These are phyloP conservation scores for Phrynocephalus forsythii DNA, from an alignment of 2,797 vertebrate genomes.

Conservation along the genomic window DNA sequence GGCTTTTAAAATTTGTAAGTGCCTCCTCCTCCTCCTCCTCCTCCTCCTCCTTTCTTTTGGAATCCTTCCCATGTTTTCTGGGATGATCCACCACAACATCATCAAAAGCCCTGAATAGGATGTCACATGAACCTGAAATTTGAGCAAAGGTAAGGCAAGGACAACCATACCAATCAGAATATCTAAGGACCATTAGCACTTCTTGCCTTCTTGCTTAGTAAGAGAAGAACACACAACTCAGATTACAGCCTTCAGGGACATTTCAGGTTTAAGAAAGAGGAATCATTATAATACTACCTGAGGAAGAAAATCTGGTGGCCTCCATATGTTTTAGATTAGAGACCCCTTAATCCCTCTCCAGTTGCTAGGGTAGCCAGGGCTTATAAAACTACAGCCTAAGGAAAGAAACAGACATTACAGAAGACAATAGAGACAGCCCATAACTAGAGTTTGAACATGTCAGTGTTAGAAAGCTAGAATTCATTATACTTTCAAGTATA, in stretches of 20 bases:
- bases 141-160: neutral
- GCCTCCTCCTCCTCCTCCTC: neutral
- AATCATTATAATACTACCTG: neutral
- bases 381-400: neutral
- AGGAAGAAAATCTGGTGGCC: neutral
- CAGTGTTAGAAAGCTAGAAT: too few species aligned
- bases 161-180: slow-evolving; percentile 11
- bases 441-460: too few species aligned
- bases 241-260: slow-evolving; percentile 3
- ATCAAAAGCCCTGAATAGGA: neutral
- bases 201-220: neutral
- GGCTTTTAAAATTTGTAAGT: neutral
- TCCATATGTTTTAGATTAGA: neutral
- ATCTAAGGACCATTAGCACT: slow-evolving; percentile 27
- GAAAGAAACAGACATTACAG: too few species aligned
- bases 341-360: neutral
- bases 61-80: neutral
- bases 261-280: slow-evolving; percentile 24
- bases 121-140: neutral
- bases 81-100: neutral
- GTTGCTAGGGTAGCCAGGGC: neutral
- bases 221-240: neutral
- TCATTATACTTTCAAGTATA: too few species aligned
- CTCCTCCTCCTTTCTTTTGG: neutral
- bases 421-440: too few species aligned